A percentile compares a stretch with the other conserved stretches of the same genome.
phyloP scores from a whole-genome alignment of 2,888 invertebrate genomes.

The Noctuana brunneofusca region DNA sequence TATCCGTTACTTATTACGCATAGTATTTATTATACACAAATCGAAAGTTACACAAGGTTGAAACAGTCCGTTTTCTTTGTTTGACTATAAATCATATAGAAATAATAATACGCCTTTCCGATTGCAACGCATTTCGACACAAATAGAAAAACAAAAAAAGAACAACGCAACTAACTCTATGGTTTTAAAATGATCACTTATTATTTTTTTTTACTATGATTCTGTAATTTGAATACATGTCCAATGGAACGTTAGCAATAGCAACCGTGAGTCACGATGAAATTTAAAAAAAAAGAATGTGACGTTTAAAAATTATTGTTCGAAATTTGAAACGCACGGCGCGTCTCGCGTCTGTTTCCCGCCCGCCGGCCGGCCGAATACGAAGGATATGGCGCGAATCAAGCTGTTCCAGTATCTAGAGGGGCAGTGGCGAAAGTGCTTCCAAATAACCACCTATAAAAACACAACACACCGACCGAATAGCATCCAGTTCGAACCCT shows the following conservation, averaged over 20 bases:
- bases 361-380: slow-evolving; percentile 60
- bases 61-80: slow-evolving; percentile 28
- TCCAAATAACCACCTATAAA: slow-evolving; percentile 81
- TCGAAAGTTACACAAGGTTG: slow-evolving; percentile 32
- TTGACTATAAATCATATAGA: slow-evolving; percentile 29
- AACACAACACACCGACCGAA: slow-evolving; percentile 66
- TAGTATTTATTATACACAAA: slow-evolving; percentile 18
- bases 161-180: neutral
- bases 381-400: slow-evolving; percentile 67
- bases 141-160: slow-evolving; percentile 4
- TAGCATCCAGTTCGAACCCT: slow-evolving; percentile 79
- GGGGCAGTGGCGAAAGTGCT: slow-evolving; percentile 79
- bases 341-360: slow-evolving; percentile 71
- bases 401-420: slow-evolving; percentile 62
- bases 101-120: slow-evolving; percentile 22
- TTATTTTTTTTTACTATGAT: slow-evolving; percentile 3
- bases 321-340: slow-evolving; percentile 54
- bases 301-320: slow-evolving; percentile 35
- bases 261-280: slow-evolving; percentile 4
- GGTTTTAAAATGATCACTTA: neutral
- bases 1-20: slow-evolving; percentile 17
- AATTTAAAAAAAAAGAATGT: slow-evolving; percentile 35
- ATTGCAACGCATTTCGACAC: slow-evolving; percentile 18
- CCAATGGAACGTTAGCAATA: neutral
- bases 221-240: slow-evolving; percentile 2